phyloP scores from a whole-genome alignment of 2,888 invertebrate species.

The Saturnia japonica region DNA sequence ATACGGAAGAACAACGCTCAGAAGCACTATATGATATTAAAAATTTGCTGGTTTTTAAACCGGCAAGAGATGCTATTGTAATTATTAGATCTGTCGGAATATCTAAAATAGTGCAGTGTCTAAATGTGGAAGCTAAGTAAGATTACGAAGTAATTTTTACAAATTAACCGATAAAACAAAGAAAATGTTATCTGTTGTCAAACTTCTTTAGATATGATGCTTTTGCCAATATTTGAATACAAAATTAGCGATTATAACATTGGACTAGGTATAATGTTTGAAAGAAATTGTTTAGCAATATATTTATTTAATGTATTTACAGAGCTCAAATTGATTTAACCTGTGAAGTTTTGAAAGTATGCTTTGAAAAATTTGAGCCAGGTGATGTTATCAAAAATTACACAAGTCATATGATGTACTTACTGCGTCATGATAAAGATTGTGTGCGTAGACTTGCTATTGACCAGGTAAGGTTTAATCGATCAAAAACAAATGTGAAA shows the following conservation, averaged over 20 bases:
- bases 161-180: no score
- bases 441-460: constrained; percentile 84
- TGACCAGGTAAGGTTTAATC: constrained; percentile 74
- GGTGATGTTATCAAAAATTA: constrained; percentile 83
- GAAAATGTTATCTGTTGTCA: background rate
- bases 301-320: constrained; percentile 6
- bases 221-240: background rate
- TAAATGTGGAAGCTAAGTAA: constrained; percentile 76
- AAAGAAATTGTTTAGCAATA: background rate
- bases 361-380: constrained; percentile 83
- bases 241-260: no score
- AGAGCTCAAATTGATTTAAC: constrained; percentile 41
- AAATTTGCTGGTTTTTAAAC: constrained; percentile 56
- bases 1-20: constrained; percentile 55
- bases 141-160: constrained; percentile 26
- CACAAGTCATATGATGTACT: constrained; percentile 81
- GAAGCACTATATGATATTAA: constrained; percentile 64
- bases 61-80: constrained; percentile 50
- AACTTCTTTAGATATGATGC: no score
- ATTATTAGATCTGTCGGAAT: constrained; percentile 72
- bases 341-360: constrained; percentile 44
- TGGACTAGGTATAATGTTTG: no score
- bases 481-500: no score
- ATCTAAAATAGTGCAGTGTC: constrained; percentile 84
- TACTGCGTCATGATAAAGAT: constrained; percentile 83